Conservation (phyloP, 2,797 vertebrate species). For the Phaenicophaeus curvirostris region DNA sequence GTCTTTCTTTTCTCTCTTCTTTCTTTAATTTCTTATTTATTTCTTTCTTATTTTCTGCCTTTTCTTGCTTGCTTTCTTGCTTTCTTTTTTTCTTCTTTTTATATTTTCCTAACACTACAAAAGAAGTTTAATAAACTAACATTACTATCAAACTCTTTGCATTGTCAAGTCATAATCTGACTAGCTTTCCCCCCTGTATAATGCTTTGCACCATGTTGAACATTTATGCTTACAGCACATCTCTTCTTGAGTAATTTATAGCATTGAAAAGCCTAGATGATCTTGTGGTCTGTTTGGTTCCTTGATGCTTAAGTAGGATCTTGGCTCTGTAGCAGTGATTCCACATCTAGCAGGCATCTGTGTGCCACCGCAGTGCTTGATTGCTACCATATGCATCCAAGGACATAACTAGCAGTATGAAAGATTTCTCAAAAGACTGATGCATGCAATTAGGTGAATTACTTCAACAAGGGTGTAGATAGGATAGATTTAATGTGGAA, state of each 20-base stretch:
- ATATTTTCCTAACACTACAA: not conserved
- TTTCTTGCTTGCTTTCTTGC: not conserved
- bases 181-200: not conserved
- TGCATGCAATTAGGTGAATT: conserved; percentile 76
- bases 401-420: conserved; percentile 54
- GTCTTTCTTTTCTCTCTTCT: too few relatives aligned
- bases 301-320: conserved; percentile 16
- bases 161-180: conserved; percentile 24
- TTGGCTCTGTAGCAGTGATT: conserved; percentile 13
- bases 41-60: not conserved
- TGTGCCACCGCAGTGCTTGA: not conserved
- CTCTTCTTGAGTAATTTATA: conserved; percentile 16
- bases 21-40: accelerated
- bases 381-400: conserved; percentile 30
- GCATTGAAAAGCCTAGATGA: conserved; percentile 11
- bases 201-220: not conserved
- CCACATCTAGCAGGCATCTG: conserved; percentile 6
- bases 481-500: conserved; percentile 71
- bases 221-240: conserved; percentile 10
- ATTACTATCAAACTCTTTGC: not conserved
- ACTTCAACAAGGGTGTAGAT: conserved; percentile 55
- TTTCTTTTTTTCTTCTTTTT: too few relatives aligned
- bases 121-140: not conserved
- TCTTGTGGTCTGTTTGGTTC: not conserved
- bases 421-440: conserved; percentile 67